phyloP scores from a whole-genome alignment of 2,797 vertebrate species.

The Melanotaenia parkinsoni region DNA sequence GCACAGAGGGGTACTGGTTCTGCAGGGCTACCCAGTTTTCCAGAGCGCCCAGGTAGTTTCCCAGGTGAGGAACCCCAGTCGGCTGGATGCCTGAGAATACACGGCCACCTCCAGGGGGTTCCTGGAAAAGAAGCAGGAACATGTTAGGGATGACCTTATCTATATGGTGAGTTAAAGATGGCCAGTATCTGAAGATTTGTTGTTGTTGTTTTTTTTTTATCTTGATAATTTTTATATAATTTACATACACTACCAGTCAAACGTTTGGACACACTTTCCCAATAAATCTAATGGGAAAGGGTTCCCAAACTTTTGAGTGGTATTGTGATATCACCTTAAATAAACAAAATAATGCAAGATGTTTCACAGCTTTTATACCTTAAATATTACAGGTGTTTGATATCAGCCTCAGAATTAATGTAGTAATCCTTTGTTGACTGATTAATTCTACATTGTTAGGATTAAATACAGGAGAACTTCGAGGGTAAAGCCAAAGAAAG shows the following conservation, averaged over 20 bases:
- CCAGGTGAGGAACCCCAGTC: constrained; percentile 92
- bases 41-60: constrained; percentile 94
- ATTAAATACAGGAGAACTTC: no score
- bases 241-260: no score
- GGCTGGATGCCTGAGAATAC: constrained; percentile 97
- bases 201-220: neutral
- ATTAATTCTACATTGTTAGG: no score
- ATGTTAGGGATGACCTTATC: neutral
- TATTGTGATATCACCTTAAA: neutral
- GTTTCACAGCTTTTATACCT: neutral
- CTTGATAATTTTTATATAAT: no score
- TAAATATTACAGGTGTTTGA: neutral
- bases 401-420: neutral
- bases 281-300: no score
- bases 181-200: neutral
- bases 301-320: no score
- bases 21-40: constrained; percentile 93
- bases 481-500: neutral
- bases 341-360: constrained; percentile 1
- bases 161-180: neutral
- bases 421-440: no score
- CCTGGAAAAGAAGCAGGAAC: constrained; percentile 30
- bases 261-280: no score
- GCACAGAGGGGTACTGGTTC: constrained; percentile 80
- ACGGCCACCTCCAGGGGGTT: constrained; percentile 51